A percentile compares a stretch with the other conserved stretches of the same genome.
Evolutionary conservation across 2,113 vertebrate species (phyloP).

Genomic region (Ictidomys tridecemlineatus): DNA sequence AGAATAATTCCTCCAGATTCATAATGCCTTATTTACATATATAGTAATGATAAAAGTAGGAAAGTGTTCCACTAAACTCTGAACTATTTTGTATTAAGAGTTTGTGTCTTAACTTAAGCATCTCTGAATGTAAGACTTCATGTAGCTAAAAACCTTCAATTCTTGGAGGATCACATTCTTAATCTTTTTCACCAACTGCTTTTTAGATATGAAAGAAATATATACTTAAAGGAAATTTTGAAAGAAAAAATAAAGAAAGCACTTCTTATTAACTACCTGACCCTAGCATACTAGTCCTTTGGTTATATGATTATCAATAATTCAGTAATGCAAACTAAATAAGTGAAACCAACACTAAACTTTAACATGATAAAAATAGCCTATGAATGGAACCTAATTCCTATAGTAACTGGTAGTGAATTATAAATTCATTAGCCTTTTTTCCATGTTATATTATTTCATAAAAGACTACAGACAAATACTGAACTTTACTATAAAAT

Average conservation of each 20-base stretch:
- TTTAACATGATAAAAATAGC: background rate
- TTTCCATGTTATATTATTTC: background rate
- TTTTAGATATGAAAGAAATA: constrained; percentile 20
- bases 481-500: background rate
- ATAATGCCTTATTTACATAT: constrained; percentile 16
- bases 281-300: background rate
- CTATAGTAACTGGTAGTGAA: background rate
- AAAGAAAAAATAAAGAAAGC: background rate
- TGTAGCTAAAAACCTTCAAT: background rate
- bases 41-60: background rate
- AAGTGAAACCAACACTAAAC: background rate
- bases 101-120: background rate
- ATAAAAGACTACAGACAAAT: background rate
- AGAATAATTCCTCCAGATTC: constrained; percentile 60
- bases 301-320: background rate
- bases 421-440: background rate
- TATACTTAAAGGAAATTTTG: constrained; percentile 7
- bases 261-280: background rate
- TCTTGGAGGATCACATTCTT: background rate
- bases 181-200: background rate
- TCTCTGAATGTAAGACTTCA: background rate
- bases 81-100: background rate
- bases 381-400: background rate
- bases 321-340: background rate
- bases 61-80: background rate